phyloP scores from a whole-genome alignment of 1,140 invertebrate species.

The Frieseomelitta varia region DNA sequence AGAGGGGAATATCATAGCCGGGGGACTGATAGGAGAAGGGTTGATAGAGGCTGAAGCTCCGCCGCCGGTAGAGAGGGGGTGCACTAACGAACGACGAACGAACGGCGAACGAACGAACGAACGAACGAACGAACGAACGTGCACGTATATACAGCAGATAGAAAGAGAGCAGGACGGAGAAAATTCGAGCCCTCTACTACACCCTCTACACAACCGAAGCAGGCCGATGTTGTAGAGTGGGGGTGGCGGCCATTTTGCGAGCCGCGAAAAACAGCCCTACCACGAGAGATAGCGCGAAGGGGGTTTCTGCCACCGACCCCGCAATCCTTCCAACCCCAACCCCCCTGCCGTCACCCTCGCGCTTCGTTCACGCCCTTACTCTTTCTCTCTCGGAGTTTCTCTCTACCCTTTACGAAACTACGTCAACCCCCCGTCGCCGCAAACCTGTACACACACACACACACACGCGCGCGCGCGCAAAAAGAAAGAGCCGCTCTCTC shows the following conservation, averaged over 20 bases:
- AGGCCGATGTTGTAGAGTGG: conserved; percentile 61
- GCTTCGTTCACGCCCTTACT: conserved; percentile 42
- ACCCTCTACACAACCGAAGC: conserved; percentile 54
- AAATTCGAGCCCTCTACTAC: conserved; percentile 77
- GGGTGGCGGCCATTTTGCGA: conserved; percentile 82
- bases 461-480: background rate
- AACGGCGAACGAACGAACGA: conserved; percentile 72
- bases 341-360: conserved; percentile 42
- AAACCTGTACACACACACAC: background rate
- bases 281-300: conserved; percentile 78
- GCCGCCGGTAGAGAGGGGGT: conserved; percentile 56
- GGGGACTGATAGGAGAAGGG: conserved; percentile 41
- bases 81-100: conserved; percentile 65
- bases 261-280: conserved; percentile 82
- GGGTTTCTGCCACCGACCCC: conserved; percentile 67
- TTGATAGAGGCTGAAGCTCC: conserved; percentile 52
- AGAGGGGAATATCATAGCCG: conserved; percentile 54
- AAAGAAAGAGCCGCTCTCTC: conserved; percentile 23
- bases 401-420: conserved; percentile 54
- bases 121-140: conserved; percentile 69
- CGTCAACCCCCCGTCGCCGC: conserved; percentile 31
- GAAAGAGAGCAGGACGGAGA: conserved; percentile 81
- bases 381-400: conserved; percentile 62
- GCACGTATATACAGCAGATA: conserved; percentile 72
- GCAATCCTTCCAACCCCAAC: conserved; percentile 59